Evolutionary conservation across 2,113 vertebrate species (phyloP), one percentile per base, ranked within the genome.

Genomic region (Hydrochoerus hydrochaeris): DNA sequence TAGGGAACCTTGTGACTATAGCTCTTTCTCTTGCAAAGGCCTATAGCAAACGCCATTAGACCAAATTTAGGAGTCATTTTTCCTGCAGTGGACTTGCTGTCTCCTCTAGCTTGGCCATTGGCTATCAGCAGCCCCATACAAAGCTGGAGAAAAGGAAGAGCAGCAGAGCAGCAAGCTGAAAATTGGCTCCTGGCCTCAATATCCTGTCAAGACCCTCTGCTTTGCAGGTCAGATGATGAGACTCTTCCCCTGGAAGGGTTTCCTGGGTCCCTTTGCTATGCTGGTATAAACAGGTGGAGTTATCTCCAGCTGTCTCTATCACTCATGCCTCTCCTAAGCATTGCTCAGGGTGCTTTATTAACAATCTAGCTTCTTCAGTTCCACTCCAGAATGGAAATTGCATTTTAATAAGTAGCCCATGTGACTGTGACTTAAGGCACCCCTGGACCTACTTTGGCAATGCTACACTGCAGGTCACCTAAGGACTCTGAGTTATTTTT

Each of bases 221-320:
- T 82, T 67, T 97, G 82, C 49, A 30, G 87, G 44, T n/a, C 81
- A 94, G 41, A 71, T 63, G 8, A 85, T 85, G 17, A 81, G n/a
- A 94, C 32, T 71, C 54, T 85, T 78, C 65, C 41, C 57, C 11
- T 44, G 41, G 49, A 83, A 69, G 49, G 83, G 63, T 54, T 81
- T 82, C 19, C 80, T 32, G 5, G 30, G n/a, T 44, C 24, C 46
- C n/a, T 85, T 82, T 44, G 83, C n/a, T 60, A 38, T 7, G 20
- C 80, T 62, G 30, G 24, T 4, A 86, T 52, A 89, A 67, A 38
- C 28, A 12, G 2, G 28, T 58, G 5, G 58, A 24, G 52, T 14
- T 32, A 10, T 81, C 41, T 89, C 41, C 17, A 86, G n/a, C 75
- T 92, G 58, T 38, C 65, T 92, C 41, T 41, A 57, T 82, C 38